Evolutionary conservation across 2,797 vertebrate species (phyloP).

Genomic region (Centropyge bicolor): DNA sequence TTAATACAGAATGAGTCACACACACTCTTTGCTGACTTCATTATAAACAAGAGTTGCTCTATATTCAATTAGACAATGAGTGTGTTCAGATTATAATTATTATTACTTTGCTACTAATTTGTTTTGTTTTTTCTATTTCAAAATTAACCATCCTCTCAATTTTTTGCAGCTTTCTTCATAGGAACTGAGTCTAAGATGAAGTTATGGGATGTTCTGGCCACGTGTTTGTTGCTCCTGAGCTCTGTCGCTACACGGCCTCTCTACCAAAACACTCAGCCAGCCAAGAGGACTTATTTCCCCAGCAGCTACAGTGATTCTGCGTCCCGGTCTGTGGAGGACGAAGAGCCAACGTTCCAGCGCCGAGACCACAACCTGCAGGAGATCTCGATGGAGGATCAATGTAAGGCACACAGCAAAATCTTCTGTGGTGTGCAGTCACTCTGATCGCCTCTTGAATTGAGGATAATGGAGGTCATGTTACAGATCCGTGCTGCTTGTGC

Average conservation of each 20-base stretch:
- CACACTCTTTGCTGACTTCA: constrained; percentile 60
- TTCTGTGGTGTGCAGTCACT: constrained; percentile 8
- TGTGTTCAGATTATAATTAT: neutral
- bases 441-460: constrained; percentile 1
- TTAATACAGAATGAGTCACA: constrained; percentile 73
- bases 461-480: constrained; percentile 18
- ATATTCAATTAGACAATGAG: constrained; percentile 4
- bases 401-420: constrained; percentile 74
- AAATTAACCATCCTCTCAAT: constrained; percentile 38
- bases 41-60: constrained; percentile 43
- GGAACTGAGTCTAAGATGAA: constrained; percentile 99
- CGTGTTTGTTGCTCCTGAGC: constrained; percentile 98
- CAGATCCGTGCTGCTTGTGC: constrained; percentile 10
- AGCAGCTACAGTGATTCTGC: constrained; percentile 82
- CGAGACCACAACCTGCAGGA: constrained; percentile 77
- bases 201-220: constrained; percentile 99
- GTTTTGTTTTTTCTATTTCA: neutral
- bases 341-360: constrained; percentile 79
- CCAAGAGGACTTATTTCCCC: constrained; percentile 87
- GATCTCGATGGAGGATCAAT: constrained; percentile 84
- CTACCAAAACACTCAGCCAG: constrained; percentile 88
- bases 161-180: constrained; percentile 90
- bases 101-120: neutral
- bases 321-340: constrained; percentile 83
- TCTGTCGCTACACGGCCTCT: constrained; percentile 92